Evolutionary conservation across 2,797 vertebrate genomes (phyloP).

Genomic region (Falco cherrug): DNA sequence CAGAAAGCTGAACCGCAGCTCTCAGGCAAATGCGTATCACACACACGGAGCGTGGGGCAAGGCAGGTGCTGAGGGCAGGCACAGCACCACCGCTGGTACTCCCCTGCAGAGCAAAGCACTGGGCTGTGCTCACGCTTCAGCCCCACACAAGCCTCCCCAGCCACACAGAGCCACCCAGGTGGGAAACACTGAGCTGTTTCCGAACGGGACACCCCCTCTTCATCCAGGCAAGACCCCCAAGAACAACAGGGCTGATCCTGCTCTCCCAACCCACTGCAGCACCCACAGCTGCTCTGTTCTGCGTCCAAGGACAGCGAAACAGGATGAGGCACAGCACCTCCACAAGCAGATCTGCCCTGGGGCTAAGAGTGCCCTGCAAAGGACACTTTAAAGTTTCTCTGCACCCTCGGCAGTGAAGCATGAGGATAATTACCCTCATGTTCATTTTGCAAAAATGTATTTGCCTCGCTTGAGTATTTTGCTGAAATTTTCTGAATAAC

Average conservation of each 20-base stretch:
- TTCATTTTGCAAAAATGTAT: neutral
- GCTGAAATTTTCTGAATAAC: neutral
- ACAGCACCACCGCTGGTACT: neutral
- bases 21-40: neutral
- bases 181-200: neutral
- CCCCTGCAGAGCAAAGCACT: neutral
- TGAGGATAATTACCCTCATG: neutral
- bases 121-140: neutral
- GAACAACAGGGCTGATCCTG: neutral
- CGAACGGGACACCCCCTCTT: neutral
- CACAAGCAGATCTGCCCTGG: neutral
- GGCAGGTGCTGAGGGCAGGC: neutral
- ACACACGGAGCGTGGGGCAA: neutral
- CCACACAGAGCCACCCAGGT: neutral
- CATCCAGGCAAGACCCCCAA: neutral
- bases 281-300: neutral
- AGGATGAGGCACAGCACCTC: neutral
- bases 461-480: neutral
- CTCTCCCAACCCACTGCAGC: fast-evolving
- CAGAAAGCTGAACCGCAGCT: neutral
- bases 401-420: neutral
- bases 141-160: neutral
- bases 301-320: neutral
- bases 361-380: neutral
- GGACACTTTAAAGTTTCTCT: neutral